Percentiles rank a stretch among this genome's conserved stretches.
These are phyloP conservation scores for Clavelina lepadiformis DNA, from an alignment of 23 tunicate species.

Conservation along the genomic window DNA sequence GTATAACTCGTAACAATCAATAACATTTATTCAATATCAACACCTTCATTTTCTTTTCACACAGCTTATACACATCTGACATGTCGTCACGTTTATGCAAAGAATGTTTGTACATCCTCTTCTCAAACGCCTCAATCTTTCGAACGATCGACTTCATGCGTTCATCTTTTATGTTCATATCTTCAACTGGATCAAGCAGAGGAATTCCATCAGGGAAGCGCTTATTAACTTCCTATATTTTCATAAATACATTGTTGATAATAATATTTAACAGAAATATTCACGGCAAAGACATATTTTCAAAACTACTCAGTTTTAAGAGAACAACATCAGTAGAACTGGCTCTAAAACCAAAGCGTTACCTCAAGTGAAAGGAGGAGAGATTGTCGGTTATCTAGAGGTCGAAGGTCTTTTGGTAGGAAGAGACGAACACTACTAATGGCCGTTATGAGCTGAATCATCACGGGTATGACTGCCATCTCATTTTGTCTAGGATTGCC, in stretches of 20 bases:
- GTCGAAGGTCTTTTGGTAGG: slow-evolving; percentile 61
- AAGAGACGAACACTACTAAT: slow-evolving; percentile 71
- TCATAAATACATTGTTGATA: no score
- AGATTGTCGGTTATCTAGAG: slow-evolving; percentile 64
- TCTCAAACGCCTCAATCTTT: slow-evolving; percentile 85
- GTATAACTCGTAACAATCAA: neutral
- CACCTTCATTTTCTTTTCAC: slow-evolving; percentile 79
- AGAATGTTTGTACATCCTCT: slow-evolving; percentile 84
- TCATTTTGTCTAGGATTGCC: slow-evolving; percentile 38
- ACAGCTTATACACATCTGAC: slow-evolving; percentile 27
- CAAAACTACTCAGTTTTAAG: neutral
- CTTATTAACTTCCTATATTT: slow-evolving; percentile 49
- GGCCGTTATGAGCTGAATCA: slow-evolving; percentile 53
- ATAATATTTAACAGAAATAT: neutral
- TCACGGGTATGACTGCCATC: slow-evolving; percentile 77
- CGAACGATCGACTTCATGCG: slow-evolving; percentile 52
- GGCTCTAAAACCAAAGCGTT: neutral
- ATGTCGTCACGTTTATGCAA: slow-evolving; percentile 47
- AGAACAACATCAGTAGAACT: neutral
- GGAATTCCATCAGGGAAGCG: slow-evolving; percentile 90
- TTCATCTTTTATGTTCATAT: slow-evolving; percentile 59
- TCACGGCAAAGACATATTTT: neutral
- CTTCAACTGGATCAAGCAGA: slow-evolving; percentile 90
- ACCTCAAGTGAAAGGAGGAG: slow-evolving; percentile 62
- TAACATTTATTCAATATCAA: neutral